Base-by-base conservation (phyloP, 2,797 vertebrate genomes). In the Galagoides demidoff region DNA sequence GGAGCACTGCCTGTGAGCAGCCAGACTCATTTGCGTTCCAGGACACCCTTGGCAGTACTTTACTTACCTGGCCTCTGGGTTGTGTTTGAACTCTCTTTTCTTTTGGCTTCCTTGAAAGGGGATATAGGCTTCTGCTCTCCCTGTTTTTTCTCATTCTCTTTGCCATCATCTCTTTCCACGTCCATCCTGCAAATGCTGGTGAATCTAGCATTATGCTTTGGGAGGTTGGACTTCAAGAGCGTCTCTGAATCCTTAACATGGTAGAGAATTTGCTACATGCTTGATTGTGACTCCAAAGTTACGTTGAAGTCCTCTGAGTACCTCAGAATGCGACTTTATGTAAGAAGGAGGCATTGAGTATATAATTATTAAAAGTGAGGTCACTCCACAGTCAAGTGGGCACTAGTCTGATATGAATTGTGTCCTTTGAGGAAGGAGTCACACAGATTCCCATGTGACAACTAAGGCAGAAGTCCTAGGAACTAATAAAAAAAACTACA, bases 11-110 rank as follows among this genome's bases (percentile, higher is more conserved):
- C 59, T 49, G 0, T 17, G 66, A 43, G 12, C 22, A 39, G 37
- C 5, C 5, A 10, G n/a, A 19, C 19, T 76, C 5, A 3, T 16
- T 0, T 14, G 34, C 14, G 27, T 37, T n/a, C n/a, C 23, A 55
- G 34, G 27, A 2, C 2, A 17, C 34, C 9, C 17, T 66, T 7
- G 14, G 61, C 23, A 27, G 11, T 9, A 27, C 1, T 23, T 59
- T 63, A 7, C 39, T 63, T 34, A 13, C 1, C 5, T 1, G 12
- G 0, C 4, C 9, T 78, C 29, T 20, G 20, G 0, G 34, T 27
- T 59, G 22, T 82, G 3, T 68, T 45, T 52, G 22, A 85, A 43
- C n/a, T 25, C 13, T 29, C 14, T 22, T 77, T 74, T 43, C 9
- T 19, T 31, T 31, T 19, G 9, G 43, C 10, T 59, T 70, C 45